phyloP scores from a whole-genome alignment of 64 coral and sea anemone genomes.

The Pocillopora verrucosa region DNA sequence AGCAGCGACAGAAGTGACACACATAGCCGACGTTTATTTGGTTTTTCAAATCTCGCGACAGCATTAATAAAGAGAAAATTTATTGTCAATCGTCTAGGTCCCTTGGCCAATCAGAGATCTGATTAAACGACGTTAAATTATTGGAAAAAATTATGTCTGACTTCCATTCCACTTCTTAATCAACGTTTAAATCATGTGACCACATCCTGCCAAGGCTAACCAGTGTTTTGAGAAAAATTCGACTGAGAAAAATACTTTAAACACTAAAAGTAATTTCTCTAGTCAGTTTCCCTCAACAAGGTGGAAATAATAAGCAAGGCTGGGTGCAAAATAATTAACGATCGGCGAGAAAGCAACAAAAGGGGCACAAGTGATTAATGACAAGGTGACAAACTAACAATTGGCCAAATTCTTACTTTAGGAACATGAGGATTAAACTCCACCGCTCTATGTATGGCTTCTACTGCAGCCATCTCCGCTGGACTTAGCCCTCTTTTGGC shows the following conservation, averaged over 20 bases:
- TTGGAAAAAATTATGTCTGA: background rate
- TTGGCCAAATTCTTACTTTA: slow-evolving; percentile 51
- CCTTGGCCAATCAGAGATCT: background rate
- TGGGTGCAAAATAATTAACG: too few species aligned
- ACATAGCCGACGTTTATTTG: background rate
- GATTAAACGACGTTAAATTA: background rate
- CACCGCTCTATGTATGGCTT: slow-evolving; percentile 98
- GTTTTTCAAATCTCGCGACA: background rate
- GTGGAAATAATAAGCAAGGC: too few species aligned
- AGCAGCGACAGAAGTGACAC: background rate
- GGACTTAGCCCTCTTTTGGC: slow-evolving; percentile 96
- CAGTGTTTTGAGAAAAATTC: too few species aligned
- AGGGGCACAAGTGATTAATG: background rate
- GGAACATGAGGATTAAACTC: slow-evolving; percentile 99
- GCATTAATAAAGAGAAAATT: too few species aligned
- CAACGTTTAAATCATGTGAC: too few species aligned
- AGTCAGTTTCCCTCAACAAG: too few species aligned
- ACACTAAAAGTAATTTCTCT: too few species aligned
- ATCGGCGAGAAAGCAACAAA: background rate
- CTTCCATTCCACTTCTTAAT: background rate
- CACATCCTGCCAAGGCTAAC: too few species aligned
- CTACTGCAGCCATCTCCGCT: slow-evolving; percentile 98
- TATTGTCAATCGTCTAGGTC: too few species aligned
- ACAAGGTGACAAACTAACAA: background rate
- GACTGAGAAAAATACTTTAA: too few species aligned